Conservation (phyloP, 2,113 vertebrate genomes). For the Gallinago jamesoni region DNA sequence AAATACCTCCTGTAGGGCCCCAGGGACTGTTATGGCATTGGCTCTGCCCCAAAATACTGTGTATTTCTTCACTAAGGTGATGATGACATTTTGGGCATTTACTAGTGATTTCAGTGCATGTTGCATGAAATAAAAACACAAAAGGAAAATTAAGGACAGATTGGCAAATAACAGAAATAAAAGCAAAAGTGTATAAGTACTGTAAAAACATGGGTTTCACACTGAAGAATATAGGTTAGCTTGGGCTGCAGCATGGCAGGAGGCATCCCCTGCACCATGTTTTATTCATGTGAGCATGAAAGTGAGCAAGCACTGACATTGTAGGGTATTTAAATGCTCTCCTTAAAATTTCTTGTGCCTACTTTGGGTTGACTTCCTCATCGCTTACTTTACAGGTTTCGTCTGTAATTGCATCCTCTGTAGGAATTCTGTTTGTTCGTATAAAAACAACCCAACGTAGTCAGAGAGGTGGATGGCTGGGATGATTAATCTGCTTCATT, state of each 20-base stretch:
- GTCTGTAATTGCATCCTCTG: not conserved
- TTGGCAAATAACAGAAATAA: not conserved
- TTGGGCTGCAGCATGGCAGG: not conserved
- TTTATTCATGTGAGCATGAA: not conserved
- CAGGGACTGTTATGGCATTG: not conserved
- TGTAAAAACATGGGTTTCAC: not conserved
- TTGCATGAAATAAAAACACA: not conserved
- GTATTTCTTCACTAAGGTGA: not conserved
- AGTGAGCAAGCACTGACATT: not conserved
- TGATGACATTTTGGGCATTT: not conserved
- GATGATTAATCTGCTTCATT: not conserved
- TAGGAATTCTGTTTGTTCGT: not conserved
- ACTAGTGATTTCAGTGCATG: not conserved
- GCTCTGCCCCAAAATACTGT: not conserved
- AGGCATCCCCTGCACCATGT: accelerated
- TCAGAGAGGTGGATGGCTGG: not conserved
- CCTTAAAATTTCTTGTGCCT: not conserved
- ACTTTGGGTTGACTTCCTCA: not conserved
- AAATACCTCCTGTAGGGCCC: not conserved
- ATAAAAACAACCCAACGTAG: not conserved
- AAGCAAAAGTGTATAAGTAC: not conserved
- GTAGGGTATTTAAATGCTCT: not conserved
- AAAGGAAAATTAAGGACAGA: not conserved
- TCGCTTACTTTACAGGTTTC: not conserved
- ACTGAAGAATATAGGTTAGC: not conserved